Conservation (phyloP, 2,113 vertebrate genomes). For the Lasiurus cinereus region DNA sequence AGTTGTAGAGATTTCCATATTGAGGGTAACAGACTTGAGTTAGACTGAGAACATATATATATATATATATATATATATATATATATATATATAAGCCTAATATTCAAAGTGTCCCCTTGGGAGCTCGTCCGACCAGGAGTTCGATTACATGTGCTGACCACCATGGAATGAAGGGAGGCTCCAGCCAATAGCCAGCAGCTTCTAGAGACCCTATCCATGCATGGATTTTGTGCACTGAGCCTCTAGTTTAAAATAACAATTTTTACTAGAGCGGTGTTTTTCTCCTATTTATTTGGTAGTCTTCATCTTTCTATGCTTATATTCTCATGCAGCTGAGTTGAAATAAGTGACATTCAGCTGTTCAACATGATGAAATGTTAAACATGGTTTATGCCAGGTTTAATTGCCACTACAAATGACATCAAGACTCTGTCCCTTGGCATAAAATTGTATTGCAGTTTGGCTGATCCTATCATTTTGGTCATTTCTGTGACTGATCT, state of each 20-base stretch:
- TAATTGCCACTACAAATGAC: neutral
- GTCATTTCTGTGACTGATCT: accelerated
- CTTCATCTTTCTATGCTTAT: neutral
- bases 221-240: too few species aligned
- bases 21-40: slow-evolving; percentile 23
- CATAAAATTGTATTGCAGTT: neutral
- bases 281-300: slow-evolving; percentile 48
- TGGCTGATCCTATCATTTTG: neutral
- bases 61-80: too few species aligned
- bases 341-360: slow-evolving; percentile 17
- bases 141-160: too few species aligned
- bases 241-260: neutral
- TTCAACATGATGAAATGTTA: slow-evolving; percentile 44
- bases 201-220: too few species aligned
- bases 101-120: too few species aligned
- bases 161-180: too few species aligned
- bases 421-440: neutral
- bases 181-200: too few species aligned
- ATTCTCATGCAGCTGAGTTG: neutral
- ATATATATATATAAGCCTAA: too few species aligned
- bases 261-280: slow-evolving; percentile 19
- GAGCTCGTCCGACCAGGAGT: too few species aligned
- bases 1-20: slow-evolving; percentile 32
- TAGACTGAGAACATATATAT: neutral
- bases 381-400: neutral